Evolutionary conservation across 2,888 invertebrate species (phyloP).

Genomic region (Heliconius ismenius): DNA sequence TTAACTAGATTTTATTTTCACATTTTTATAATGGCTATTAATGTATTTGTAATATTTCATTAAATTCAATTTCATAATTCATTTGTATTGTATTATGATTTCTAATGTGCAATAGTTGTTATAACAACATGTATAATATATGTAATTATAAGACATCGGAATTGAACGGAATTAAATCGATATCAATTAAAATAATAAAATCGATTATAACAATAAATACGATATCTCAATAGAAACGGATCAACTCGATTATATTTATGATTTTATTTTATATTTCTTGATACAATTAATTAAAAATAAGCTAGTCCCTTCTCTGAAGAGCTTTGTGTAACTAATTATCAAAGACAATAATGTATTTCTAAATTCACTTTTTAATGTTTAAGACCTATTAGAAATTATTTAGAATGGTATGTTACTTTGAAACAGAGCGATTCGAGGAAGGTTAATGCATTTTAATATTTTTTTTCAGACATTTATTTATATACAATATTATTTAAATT

Average conservation of each 20-base stretch:
- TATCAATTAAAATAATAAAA: background rate
- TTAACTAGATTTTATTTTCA: conserved; percentile 5
- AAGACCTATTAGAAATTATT: conserved; percentile 17
- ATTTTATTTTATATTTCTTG: background rate
- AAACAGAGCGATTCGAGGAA: conserved; percentile 12
- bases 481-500: background rate
- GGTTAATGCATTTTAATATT: conserved; percentile 24
- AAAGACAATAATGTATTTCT: conserved; percentile 29
- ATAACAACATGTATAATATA: background rate
- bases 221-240: conserved; percentile 15
- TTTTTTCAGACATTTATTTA: background rate
- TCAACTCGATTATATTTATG: conserved; percentile 4
- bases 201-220: conserved; percentile 5
- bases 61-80: background rate
- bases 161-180: background rate
- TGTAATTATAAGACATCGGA: background rate
- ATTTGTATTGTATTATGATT: background rate
- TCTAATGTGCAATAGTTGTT: background rate
- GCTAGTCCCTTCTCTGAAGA: conserved; percentile 29
- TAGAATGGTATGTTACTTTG: conserved; percentile 14
- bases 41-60: background rate
- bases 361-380: conserved; percentile 18
- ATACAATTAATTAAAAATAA: conserved; percentile 14
- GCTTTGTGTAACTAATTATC: conserved; percentile 27
- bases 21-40: conserved; percentile 2